A percentile compares a stretch with the other conserved stretches of the same genome.
These are phyloP conservation scores for Pseudois nayaur DNA, from an alignment of 2,113 vertebrate species.

Conservation along the genomic window DNA sequence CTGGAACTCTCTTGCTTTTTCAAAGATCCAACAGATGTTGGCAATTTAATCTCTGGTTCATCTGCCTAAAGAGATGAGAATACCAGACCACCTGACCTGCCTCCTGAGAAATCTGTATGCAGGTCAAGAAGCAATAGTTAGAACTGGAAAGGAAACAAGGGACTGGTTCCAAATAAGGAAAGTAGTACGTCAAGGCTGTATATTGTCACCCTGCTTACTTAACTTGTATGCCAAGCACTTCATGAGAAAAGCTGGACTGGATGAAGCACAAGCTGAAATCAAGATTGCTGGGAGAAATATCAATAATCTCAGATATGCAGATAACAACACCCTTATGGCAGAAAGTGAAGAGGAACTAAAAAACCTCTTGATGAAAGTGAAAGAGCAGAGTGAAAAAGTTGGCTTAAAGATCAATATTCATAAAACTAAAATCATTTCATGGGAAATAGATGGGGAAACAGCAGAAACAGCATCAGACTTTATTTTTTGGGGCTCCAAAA, in stretches of 20 bases:
- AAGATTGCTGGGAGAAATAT: background rate
- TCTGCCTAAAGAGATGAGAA: background rate
- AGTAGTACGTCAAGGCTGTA: background rate
- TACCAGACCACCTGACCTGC: background rate
- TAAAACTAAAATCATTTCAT: background rate
- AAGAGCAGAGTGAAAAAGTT: too few relatives aligned
- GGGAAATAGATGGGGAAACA: background rate
- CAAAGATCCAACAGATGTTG: background rate
- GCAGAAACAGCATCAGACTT: background rate
- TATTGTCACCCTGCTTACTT: background rate
- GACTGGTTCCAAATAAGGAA: background rate
- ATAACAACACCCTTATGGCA: background rate
- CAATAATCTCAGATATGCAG: background rate
- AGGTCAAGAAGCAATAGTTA: background rate
- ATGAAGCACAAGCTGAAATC: background rate
- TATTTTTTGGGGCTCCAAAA: background rate
- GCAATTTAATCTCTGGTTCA: background rate
- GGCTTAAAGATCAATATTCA: too few relatives aligned
- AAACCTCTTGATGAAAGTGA: background rate
- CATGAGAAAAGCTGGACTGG: background rate
- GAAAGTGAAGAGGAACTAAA: background rate
- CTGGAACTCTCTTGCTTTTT: background rate
- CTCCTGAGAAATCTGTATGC: background rate
- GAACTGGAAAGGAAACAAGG: background rate
- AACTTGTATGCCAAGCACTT: background rate